phyloP scores from a whole-genome alignment of 2,113 vertebrate species.

The Phylloscopus whistleri region DNA sequence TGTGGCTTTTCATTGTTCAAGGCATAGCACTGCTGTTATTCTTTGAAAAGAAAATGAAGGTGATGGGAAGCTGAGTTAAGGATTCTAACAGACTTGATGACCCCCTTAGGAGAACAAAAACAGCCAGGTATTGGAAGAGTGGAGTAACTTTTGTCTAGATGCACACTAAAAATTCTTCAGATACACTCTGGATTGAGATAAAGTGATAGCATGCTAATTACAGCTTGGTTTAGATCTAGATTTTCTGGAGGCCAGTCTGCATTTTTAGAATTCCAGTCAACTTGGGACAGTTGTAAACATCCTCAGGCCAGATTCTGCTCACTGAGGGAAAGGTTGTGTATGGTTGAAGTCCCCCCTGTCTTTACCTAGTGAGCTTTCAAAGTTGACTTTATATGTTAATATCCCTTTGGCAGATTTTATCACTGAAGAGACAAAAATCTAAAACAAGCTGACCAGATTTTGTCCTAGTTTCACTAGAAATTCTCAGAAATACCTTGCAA shows the following conservation, averaged over 20 bases:
- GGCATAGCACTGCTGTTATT: background rate
- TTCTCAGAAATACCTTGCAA: background rate
- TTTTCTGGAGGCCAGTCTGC: background rate
- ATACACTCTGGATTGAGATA: background rate
- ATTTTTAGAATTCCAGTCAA: constrained; percentile 24
- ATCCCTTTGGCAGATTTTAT: background rate
- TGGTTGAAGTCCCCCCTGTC: background rate
- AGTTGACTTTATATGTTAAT: background rate
- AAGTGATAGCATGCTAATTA: background rate
- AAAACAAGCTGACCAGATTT: background rate
- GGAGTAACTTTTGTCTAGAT: background rate
- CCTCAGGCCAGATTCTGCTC: background rate
- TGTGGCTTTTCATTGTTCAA: background rate
- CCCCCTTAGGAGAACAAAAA: background rate
- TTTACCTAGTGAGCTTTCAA: background rate
- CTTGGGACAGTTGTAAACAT: background rate
- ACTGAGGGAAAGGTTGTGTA: background rate
- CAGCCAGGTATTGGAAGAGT: background rate
- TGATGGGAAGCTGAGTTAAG: background rate
- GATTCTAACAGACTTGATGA: background rate
- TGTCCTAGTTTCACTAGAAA: background rate
- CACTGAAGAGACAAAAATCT: background rate
- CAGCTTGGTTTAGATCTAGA: background rate
- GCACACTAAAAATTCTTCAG: background rate
- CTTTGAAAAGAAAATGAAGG: background rate